Evolutionary conservation across 2,113 vertebrate genomes (phyloP), one percentile per base, ranked within the genome.

Genomic region (Stegostoma tigrinum): DNA sequence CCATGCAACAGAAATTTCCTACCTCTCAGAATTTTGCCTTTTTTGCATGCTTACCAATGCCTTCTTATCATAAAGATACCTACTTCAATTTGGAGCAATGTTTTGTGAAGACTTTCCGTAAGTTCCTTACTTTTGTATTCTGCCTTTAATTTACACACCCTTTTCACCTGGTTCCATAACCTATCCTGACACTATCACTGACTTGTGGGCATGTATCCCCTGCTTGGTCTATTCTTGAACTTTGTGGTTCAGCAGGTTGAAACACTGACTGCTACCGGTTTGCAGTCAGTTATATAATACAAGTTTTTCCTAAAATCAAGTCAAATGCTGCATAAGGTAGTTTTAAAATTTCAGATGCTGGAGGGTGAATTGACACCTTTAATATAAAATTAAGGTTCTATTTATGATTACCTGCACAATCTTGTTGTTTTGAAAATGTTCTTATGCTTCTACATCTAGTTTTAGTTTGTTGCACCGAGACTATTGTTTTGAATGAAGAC

Each of bases 401-500:
- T 66, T 93, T n/a, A 66, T 61, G 55, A 66, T 64, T 80, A 38
- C 75, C 12, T n/a, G 34, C 34, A n/a, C 34, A n/a, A 66, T 23
- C 70, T 17, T 70, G 45, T 24, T 94, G 64, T 94, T 70, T 10
- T 45, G 67, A 61, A 52, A 90, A 48, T 90, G 48, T 95, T 52
- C 75, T 34, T 72, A 38, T 95, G 48, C 6, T 52, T 34, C 55
- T n/a, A 17, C 48, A 5, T 5, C 34, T 45, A 68, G 48, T 70
- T 94, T 68, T 45, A 45, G 42, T 70, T 70, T 48, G 42, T 52
- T 95, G 67, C 10, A 68, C 93, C 70, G 48, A 45, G 94, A 95
- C 38, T 45, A 95, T 95, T 95, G 94, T 95, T 95, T 95, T 52
- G 34, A 48, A 48, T 52, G 24, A 75, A 72, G 42, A 27, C 48